phyloP scores from a whole-genome alignment of 2,888 invertebrate species.

The Callimorpha dominula region DNA sequence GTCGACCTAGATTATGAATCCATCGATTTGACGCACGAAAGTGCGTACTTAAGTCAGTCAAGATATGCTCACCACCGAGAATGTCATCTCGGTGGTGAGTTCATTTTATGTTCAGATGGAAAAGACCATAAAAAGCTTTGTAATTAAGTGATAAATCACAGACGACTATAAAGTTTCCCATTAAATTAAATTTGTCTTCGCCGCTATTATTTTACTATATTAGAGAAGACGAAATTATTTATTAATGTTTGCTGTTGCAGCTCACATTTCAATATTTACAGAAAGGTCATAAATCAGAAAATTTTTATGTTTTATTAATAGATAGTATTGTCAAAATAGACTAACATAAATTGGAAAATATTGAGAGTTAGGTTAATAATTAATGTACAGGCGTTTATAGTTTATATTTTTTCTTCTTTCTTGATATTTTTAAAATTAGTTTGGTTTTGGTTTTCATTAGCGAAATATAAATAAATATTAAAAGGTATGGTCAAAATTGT shows the following conservation, averaged over 20 bases:
- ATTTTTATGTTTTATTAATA: background rate
- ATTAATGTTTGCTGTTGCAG: conserved; percentile 8
- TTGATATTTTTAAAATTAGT: too few species aligned
- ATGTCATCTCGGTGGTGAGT: background rate
- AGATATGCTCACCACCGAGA: too few species aligned
- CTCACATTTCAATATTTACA: background rate
- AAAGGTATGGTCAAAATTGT: too few species aligned
- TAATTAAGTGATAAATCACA: conserved; percentile 17
- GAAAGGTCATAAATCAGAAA: background rate
- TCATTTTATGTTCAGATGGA: background rate
- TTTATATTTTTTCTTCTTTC: too few species aligned
- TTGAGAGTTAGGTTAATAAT: too few species aligned
- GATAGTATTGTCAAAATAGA: background rate
- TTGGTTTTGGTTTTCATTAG: too few species aligned
- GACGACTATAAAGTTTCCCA: conserved; percentile 10
- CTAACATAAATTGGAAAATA: too few species aligned
- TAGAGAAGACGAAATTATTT: conserved; percentile 7
- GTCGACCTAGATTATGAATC: too few species aligned
- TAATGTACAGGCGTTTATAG: too few species aligned
- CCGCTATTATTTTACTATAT: conserved; percentile 7
- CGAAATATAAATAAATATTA: too few species aligned
- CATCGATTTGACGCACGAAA: too few species aligned
- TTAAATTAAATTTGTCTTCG: conserved; percentile 11
- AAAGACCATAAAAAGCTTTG: background rate
- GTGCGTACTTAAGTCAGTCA: too few species aligned